Evolutionary conservation across 2,113 vertebrate species (phyloP), one percentile per base, ranked within the genome.

Genomic region (Trematomus loennbergii): DNA sequence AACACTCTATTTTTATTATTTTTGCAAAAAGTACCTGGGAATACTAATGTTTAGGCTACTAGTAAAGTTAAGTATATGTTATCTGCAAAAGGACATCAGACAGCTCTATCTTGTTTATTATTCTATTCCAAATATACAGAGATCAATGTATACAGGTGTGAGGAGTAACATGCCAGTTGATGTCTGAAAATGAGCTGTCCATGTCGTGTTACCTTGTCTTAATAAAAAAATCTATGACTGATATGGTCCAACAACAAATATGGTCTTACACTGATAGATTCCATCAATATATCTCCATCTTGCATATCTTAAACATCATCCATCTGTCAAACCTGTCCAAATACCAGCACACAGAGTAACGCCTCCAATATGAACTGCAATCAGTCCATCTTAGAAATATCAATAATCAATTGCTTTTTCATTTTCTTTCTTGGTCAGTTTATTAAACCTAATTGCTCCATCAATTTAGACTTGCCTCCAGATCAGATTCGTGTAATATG

Each of bases 331-430:
- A 16, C 12, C 18, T 25, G 25, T 59, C 63, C 10, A 22, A 29
- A 16, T 60, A 3, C 1, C 0, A 29, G 12, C 36, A 5, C 58
- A 12, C 11, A 18, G 13, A n/a, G 20, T n/a, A 33, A 52, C 10
- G 67, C 7, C 18, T 46, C 29, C 33, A 15, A 79, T 77, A 48
- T 68, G 17, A 68, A 54, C 25, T 45, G 53, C 69, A 45, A 46
- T 62, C 68, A 48, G 36, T 65, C 48, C n/a, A 43, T 48, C 3
- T 57, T 15, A 53, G 25, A 54, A 73, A 18, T 45, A 57, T 55
- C 13, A 52, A 50, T 33, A 55, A 52, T 40, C 36, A 78, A 66
- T 46, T 1, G n/a, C 36, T 46, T 55, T 55, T 50, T 72, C 6
- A 49, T 22, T 43, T 60, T 55, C 18, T 50, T 15, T 58, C 63